Evolutionary conservation across 2,797 vertebrate species (phyloP).

Genomic region (Coranthus polyacanthus): DNA sequence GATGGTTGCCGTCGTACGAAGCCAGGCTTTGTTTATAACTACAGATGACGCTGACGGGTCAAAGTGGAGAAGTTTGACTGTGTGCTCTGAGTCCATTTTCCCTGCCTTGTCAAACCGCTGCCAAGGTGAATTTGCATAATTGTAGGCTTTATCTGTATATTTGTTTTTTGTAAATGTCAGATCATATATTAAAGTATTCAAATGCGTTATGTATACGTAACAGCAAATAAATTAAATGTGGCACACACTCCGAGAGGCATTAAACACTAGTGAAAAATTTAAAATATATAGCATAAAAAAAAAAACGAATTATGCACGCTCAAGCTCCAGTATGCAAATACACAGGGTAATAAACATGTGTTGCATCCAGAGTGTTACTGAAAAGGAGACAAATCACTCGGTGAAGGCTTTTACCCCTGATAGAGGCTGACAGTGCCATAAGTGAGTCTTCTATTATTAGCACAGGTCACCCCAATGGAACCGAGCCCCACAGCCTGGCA

Average conservation of each 20-base stretch:
- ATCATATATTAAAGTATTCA: too few species aligned
- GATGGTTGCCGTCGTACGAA: conserved; percentile 39
- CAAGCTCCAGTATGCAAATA: not conserved
- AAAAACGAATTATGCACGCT: too few species aligned
- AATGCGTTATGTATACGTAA: too few species aligned
- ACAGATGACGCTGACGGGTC: conserved; percentile 52
- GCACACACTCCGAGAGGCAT: too few species aligned
- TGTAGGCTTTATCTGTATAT: conserved; percentile 4
- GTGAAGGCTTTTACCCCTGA: conserved; percentile 36
- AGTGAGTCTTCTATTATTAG: conserved; percentile 63
- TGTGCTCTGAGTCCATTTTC: conserved; percentile 17
- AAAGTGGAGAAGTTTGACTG: conserved; percentile 37
- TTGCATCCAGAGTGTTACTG: conserved; percentile 10
- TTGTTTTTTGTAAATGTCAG: too few species aligned
- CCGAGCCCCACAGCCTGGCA: conserved; percentile 52
- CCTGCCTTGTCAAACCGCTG: conserved; percentile 18
- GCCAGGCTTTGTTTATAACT: conserved; percentile 40
- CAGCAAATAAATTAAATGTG: too few species aligned
- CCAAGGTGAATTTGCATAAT: not conserved
- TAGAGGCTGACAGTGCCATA: conserved; percentile 36
- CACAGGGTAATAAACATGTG: not conserved
- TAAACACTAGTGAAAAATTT: too few species aligned
- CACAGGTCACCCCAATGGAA: conserved; percentile 59
- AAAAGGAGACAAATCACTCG: conserved; percentile 18
- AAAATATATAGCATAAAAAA: too few species aligned